Conservation (phyloP, 1,140 invertebrate genomes). For the Brachionus plicatilis region DNA sequence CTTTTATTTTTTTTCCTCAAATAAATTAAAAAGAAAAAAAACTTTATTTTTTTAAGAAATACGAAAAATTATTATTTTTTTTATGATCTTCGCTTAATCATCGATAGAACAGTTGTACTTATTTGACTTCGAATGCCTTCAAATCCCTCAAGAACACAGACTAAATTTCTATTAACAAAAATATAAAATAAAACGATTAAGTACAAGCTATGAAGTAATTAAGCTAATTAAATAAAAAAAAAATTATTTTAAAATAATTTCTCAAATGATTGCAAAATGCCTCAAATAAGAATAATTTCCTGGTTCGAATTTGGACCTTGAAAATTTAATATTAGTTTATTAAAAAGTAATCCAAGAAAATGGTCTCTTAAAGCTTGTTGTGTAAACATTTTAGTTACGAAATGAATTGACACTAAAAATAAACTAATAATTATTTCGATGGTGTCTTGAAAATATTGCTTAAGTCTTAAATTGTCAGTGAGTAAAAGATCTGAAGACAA, state of each 20-base stretch:
- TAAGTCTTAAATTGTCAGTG: background rate
- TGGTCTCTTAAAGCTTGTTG: background rate
- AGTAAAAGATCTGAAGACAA: background rate
- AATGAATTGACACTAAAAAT: background rate
- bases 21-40: no score
- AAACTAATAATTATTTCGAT: background rate
- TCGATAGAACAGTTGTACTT: no score
- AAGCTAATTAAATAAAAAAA: background rate
- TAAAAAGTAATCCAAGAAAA: background rate
- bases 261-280: background rate
- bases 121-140: no score
- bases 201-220: background rate
- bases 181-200: no score
- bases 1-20: no score
- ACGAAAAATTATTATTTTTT: no score
- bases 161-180: no score
- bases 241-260: background rate
- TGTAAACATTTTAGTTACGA: background rate
- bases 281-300: background rate
- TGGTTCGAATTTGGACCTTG: background rate
- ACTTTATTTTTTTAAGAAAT: no score
- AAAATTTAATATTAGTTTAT: background rate
- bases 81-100: no score
- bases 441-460: background rate
- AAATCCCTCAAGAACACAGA: no score